These are phyloP conservation scores for Apocrypta bakeri DNA, from an alignment of 1,140 invertebrate genomes.

Conservation along the genomic window DNA sequence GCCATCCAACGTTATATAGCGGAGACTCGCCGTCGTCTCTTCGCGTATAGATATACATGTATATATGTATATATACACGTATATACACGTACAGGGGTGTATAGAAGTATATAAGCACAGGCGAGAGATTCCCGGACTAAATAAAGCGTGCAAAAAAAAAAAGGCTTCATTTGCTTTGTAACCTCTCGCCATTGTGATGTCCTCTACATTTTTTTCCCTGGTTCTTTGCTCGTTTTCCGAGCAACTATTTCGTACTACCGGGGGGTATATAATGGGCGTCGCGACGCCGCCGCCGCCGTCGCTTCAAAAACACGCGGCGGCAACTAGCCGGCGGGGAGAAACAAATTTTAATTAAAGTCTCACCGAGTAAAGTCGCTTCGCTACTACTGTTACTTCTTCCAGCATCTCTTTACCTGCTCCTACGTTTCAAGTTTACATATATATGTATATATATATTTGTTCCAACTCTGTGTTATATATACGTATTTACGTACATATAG, in stretches of 20 bases:
- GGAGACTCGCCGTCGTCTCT: background rate
- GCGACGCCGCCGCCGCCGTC: background rate
- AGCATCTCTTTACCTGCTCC: constrained; percentile 1
- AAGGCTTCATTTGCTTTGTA: constrained; percentile 38
- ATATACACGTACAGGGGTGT: too few species aligned
- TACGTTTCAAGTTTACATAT: too few species aligned
- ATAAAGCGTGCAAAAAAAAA: constrained; percentile 17
- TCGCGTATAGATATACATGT: background rate
- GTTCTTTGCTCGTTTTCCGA: constrained; percentile 19
- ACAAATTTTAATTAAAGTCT: constrained; percentile 52
- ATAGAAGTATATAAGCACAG: too few species aligned
- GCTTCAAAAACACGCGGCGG: constrained; percentile 31
- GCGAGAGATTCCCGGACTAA: background rate
- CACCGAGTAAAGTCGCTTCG: constrained; percentile 28
- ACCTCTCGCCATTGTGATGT: constrained; percentile 11
- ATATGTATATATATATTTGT: too few species aligned
- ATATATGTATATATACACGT: background rate
- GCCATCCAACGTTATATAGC: background rate
- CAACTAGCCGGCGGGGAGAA: constrained; percentile 32
- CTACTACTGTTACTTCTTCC: background rate
- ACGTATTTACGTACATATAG: too few species aligned
- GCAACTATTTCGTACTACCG: constrained; percentile 25
- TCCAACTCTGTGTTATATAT: too few species aligned
- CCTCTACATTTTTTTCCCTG: background rate
- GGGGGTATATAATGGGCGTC: constrained; percentile 16